phyloP scores from a whole-genome alignment of 53 echinoderm and acorn worm genomes.

The Paelopatides confundens region DNA sequence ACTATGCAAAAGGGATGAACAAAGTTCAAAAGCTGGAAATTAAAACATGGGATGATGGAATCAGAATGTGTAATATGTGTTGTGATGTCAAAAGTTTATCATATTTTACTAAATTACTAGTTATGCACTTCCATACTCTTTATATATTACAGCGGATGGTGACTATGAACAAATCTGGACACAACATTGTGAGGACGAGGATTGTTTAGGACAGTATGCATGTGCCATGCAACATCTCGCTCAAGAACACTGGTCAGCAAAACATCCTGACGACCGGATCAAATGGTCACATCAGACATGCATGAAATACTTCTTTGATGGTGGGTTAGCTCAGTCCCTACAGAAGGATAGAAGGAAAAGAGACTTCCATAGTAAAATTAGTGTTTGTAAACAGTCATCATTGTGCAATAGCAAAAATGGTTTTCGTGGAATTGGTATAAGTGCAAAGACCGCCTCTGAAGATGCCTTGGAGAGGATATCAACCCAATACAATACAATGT shows the following conservation, averaged over 20 bases:
- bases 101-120: too few relatives aligned
- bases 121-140: background rate
- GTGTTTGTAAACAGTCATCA: background rate
- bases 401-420: slow-evolving; percentile 53
- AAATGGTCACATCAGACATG: slow-evolving; percentile 96
- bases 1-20: background rate
- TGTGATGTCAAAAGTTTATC: too few relatives aligned
- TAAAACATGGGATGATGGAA: too few relatives aligned
- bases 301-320: slow-evolving; percentile 90
- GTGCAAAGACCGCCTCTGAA: slow-evolving; percentile 6
- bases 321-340: slow-evolving; percentile 80
- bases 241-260: slow-evolving; percentile 91
- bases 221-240: slow-evolving; percentile 99
- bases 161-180: slow-evolving; percentile 95
- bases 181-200: slow-evolving; percentile 98
- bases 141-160: slow-evolving; percentile 76
- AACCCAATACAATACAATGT: slow-evolving; percentile 88
- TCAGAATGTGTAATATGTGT: too few relatives aligned
- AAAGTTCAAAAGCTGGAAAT: background rate
- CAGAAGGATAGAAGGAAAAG: slow-evolving; percentile 85
- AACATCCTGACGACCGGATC: slow-evolving; percentile 96
- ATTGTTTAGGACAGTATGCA: slow-evolving; percentile 87
- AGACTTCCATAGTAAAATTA: slow-evolving; percentile 47
- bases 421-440: slow-evolving; percentile 38
- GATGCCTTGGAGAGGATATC: slow-evolving; percentile 46